Conservation (phyloP, 2,888 invertebrate genomes). For the Macrosoma leucophasiata region DNA sequence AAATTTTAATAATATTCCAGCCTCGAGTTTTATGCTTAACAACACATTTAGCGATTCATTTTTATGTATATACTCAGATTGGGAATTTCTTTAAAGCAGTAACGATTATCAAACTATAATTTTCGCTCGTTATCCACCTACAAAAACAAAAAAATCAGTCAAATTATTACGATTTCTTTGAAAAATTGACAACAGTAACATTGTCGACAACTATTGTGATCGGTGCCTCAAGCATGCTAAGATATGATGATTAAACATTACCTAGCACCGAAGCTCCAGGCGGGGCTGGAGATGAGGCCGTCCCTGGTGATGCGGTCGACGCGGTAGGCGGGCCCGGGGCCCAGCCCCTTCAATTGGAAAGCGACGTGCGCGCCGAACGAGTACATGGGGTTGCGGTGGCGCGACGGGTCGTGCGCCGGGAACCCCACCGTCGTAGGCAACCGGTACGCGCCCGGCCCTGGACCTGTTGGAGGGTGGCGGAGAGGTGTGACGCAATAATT, state of each 20-base stretch:
- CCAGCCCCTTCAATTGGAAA: constrained; percentile 61
- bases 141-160: no score
- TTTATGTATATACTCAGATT: no score
- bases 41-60: no score
- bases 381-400: constrained; percentile 78
- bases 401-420: constrained; percentile 77
- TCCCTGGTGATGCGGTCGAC: constrained; percentile 59
- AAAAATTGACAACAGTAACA: no score
- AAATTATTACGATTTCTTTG: no score
- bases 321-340: constrained; percentile 65
- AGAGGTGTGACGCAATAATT: neutral
- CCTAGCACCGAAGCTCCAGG: constrained; percentile 68
- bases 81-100: no score
- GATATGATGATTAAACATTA: constrained; percentile 12
- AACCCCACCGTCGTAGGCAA: constrained; percentile 79
- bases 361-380: constrained; percentile 69
- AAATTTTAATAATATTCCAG: no score
- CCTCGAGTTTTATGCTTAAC: no score
- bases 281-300: constrained; percentile 61
- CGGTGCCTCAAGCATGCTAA: constrained; percentile 1
- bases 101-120: no score
- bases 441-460: constrained; percentile 80
- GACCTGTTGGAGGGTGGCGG: constrained; percentile 56
- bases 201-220: no score
- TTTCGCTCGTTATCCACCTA: no score